These are phyloP conservation scores for Betta splendens DNA, from an alignment of 2,797 vertebrate species.

Conservation along the genomic window DNA sequence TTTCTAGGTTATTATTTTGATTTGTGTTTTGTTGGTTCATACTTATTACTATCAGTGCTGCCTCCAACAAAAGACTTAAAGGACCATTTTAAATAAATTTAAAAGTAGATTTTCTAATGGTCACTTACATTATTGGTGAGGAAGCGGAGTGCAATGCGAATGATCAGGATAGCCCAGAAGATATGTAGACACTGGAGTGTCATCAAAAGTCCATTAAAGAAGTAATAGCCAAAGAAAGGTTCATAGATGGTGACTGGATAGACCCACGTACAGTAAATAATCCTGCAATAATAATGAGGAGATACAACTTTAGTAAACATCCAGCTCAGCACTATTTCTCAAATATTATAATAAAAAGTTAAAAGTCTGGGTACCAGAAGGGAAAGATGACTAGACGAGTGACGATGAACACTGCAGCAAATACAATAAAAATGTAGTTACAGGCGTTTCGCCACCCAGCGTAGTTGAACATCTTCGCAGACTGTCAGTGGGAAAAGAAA, in stretches of 20 bases:
- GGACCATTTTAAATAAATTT: background rate
- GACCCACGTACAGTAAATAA: constrained; percentile 91
- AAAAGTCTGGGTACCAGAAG: constrained; percentile 83
- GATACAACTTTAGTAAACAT: background rate
- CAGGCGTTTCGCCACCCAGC: constrained; percentile 95
- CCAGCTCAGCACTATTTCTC: background rate
- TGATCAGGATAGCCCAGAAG: constrained; percentile 95
- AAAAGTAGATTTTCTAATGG: background rate
- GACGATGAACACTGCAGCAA: constrained; percentile 90
- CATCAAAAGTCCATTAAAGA: constrained; percentile 92
- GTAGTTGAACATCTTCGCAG: constrained; percentile 98
- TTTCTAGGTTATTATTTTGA: too few species aligned
- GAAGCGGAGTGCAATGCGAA: constrained; percentile 94
- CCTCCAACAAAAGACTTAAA: background rate
- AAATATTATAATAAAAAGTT: background rate
- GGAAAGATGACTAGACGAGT: constrained; percentile 93
- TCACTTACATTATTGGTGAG: constrained; percentile 88
- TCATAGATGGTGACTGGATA: constrained; percentile 90
- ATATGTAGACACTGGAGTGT: constrained; percentile 90
- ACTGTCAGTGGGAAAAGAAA: constrained; percentile 70
- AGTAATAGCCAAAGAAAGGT: constrained; percentile 96
- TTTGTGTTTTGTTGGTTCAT: too few species aligned
- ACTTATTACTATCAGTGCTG: too few species aligned
- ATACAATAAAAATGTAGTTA: constrained; percentile 94
- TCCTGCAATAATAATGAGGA: constrained; percentile 75